phyloP scores from a whole-genome alignment of 2,113 vertebrate genomes.

The Eretmochelys imbricata region DNA sequence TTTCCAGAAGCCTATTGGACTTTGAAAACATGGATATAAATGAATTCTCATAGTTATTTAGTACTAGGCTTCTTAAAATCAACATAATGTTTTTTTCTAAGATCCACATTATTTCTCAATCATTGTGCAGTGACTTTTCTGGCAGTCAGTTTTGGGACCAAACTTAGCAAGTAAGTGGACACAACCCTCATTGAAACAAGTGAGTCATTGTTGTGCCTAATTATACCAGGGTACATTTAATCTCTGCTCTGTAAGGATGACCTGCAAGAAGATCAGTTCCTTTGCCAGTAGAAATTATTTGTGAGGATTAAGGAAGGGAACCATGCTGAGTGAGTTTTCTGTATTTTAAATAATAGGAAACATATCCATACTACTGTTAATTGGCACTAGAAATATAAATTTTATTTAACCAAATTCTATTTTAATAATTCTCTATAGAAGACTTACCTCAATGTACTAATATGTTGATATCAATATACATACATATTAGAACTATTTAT shows the following conservation, averaged over 20 bases:
- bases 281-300: neutral
- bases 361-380: neutral
- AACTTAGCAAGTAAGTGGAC: neutral
- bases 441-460: neutral
- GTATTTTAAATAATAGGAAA: neutral
- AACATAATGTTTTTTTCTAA: neutral
- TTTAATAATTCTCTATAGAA: neutral
- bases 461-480: neutral
- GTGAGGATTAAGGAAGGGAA: neutral
- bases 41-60: neutral
- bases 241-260: neutral
- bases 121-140: neutral
- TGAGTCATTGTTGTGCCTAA: neutral
- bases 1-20: neutral
- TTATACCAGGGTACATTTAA: neutral
- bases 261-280: neutral
- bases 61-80: neutral
- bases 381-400: neutral
- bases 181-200: neutral
- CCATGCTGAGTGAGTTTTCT: fast-evolving
- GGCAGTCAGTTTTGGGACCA: fast-evolving
- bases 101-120: neutral
- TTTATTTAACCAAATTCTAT: neutral
- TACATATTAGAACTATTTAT: neutral
- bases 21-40: neutral